Evolutionary conservation across 2,888 invertebrate genomes (phyloP).

Genomic region (Salticus scenicus): DNA sequence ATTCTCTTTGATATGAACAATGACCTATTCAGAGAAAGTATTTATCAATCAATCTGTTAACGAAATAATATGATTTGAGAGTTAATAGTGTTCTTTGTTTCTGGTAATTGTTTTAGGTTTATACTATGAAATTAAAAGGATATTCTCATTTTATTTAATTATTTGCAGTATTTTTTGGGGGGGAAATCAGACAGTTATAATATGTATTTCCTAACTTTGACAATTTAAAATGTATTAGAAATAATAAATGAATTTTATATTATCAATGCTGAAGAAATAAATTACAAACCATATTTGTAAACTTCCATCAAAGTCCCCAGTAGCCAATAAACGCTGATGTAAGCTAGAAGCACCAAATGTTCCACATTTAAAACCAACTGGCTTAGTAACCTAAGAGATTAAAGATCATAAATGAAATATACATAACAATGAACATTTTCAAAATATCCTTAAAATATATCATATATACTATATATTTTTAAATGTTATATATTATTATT

Average conservation of each 20-base stretch:
- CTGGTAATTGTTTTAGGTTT: background rate
- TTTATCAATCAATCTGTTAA: too few species aligned
- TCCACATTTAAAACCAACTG: slow-evolving; percentile 92
- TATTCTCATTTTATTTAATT: too few species aligned
- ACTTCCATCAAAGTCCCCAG: slow-evolving; percentile 91
- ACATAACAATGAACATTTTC: background rate
- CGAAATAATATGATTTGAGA: too few species aligned
- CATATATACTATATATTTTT: background rate
- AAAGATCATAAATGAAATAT: background rate
- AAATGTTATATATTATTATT: too few species aligned
- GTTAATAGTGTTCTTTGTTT: background rate
- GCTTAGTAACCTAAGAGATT: slow-evolving; percentile 81
- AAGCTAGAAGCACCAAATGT: slow-evolving; percentile 93
- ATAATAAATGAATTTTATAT: too few species aligned
- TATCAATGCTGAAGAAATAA: too few species aligned
- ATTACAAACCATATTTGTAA: slow-evolving; percentile 85
- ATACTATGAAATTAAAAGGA: background rate
- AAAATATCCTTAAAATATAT: background rate
- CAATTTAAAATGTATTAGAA: too few species aligned
- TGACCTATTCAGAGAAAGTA: too few species aligned
- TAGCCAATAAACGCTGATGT: slow-evolving; percentile 87
- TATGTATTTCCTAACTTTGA: too few species aligned
- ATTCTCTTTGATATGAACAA: too few species aligned
- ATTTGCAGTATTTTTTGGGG: too few species aligned
- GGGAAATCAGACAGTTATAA: too few species aligned